Conservation (phyloP, 1,140 invertebrate species). For the Triops cancriformis region DNA sequence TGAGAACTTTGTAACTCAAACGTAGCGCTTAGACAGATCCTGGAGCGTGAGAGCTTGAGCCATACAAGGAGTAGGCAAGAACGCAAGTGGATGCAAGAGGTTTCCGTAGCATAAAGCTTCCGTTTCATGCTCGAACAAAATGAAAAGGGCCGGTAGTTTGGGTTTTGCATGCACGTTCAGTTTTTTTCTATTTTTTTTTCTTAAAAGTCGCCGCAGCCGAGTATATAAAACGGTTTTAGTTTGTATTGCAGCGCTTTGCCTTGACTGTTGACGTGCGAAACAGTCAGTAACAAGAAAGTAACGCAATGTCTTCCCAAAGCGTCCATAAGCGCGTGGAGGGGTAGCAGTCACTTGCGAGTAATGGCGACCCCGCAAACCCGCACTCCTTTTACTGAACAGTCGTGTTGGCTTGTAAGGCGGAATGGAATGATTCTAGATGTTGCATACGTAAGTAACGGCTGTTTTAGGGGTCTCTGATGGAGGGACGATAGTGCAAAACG, state of each 20-base stretch:
- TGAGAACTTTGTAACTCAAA: slow-evolving; percentile 6
- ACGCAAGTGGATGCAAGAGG: not conserved
- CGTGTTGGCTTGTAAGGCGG: not conserved
- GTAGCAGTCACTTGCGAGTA: not conserved
- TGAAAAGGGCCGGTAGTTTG: not conserved
- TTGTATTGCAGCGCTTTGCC: not conserved
- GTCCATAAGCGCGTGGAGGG: not conserved
- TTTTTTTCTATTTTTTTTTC: too few relatives aligned
- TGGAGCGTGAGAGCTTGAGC: not conserved
- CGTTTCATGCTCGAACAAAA: not conserved
- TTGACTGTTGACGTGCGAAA: not conserved
- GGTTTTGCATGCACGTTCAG: not conserved
- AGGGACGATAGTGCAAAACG: too few relatives aligned
- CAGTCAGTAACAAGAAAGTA: not conserved
- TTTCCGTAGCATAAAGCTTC: not conserved
- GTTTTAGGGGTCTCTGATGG: not conserved
- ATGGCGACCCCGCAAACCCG: not conserved
- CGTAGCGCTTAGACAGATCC: not conserved
- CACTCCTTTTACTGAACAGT: not conserved
- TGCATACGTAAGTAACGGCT: not conserved
- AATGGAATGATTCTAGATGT: not conserved
- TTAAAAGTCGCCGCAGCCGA: not conserved
- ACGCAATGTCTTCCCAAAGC: not conserved
- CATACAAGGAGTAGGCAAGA: not conserved
- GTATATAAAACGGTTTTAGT: not conserved